phyloP scores from a whole-genome alignment of 2,888 invertebrate species.

The Stegophylla sp. region DNA sequence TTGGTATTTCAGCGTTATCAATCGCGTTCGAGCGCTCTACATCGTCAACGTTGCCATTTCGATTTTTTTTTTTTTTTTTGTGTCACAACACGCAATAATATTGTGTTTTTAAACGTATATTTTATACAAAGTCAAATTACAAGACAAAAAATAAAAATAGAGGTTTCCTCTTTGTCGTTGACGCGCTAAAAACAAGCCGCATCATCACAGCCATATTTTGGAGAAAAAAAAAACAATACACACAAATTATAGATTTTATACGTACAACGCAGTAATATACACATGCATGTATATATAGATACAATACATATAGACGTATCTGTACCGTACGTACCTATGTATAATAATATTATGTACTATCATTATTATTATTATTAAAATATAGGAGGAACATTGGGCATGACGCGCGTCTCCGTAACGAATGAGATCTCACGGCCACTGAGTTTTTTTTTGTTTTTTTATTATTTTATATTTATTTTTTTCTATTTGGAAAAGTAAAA shows the following conservation, averaged over 20 bases:
- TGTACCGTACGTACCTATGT: neutral
- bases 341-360: neutral
- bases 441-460: conserved; percentile 19
- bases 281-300: conserved; percentile 7
- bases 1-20: conserved; percentile 14
- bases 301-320: neutral
- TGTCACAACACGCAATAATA: neutral
- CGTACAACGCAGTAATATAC: conserved; percentile 14
- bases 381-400: conserved; percentile 47
- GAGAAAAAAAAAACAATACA: conserved; percentile 5
- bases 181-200: conserved; percentile 34
- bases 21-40: neutral
- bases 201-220: conserved; percentile 57
- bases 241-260: neutral
- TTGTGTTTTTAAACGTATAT: neutral
- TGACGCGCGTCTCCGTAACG: conserved; percentile 42
- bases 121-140: conserved; percentile 20
- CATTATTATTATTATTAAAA: too few species aligned
- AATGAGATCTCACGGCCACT: conserved; percentile 50
- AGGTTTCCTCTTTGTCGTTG: conserved; percentile 28
- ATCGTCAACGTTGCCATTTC: too few species aligned
- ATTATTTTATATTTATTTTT: neutral
- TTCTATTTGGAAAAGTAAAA: neutral
- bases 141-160: neutral
- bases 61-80: too few species aligned